Evolutionary conservation across 2,113 vertebrate species (phyloP), one percentile per base, ranked within the genome.

Genomic region (Holacanthus passer): DNA sequence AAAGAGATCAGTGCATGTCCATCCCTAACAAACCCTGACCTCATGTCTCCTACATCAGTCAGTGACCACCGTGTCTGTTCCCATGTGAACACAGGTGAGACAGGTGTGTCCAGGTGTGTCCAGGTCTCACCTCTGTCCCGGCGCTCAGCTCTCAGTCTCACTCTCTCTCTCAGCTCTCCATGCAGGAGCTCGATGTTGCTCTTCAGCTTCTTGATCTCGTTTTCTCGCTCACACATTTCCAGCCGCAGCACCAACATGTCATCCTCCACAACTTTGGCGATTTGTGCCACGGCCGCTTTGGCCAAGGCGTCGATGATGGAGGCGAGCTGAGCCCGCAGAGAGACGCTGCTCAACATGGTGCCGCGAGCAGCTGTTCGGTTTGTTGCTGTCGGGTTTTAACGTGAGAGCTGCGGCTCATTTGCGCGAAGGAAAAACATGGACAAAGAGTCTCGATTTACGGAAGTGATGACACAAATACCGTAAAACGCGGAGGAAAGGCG

Each of bases 261-360:
- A 12, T 94, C 93, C 62, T 95, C 94, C 82, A 95, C 89, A 20
- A 93, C 87, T 84, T 91, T 87, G 71, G 83, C 47, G 70, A 95
- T 94, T 45, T 94, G 85, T 1, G 91, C 89, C 79, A 89, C 92
- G 29, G 94, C 93, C 0, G 94, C 87, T 58, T 89, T 87, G 69
- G 92, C 87, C 53, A 95, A 43, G 2, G 75, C 90, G 16, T 93
- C 91, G 70, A 95, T 78, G 6, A 95, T 73, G 48, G 93, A 90
- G 73, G 90, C 88, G 22, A 95, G 86, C 77, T 92, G 94, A 35
- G 85, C 80, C 74, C 91, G 90, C 59, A 95, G 63, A 56, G 89
- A 53, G 1, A 80, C 90, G 68, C 84, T 80, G 72, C 76, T 93
- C 86, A 89, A 59, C 94, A 94, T 94, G 0, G 63, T 27, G 31